Evolutionary conservation across 2,888 invertebrate genomes (phyloP).

Genomic region (Neoaliturus tenellus): DNA sequence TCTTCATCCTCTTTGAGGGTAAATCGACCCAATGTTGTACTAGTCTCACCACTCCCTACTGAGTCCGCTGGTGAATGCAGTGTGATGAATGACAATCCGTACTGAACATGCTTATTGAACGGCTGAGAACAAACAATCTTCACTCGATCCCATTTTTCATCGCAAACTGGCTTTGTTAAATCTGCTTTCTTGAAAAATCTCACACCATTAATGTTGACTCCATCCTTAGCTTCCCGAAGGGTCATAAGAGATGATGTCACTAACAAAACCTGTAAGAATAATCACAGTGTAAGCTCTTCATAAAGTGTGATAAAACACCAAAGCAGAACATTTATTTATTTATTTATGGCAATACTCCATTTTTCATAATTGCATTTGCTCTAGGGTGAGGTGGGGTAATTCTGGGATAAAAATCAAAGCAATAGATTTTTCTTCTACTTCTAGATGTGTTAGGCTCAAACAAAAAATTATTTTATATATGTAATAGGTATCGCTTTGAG

Average conservation of each 20-base stretch:
- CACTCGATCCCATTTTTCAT: slow-evolving; percentile 88
- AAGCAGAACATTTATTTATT: too few species aligned
- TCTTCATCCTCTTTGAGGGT: slow-evolving; percentile 76
- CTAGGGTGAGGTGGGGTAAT: too few species aligned
- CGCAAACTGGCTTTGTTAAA: slow-evolving; percentile 75
- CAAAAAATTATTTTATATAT: too few species aligned
- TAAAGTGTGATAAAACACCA: too few species aligned
- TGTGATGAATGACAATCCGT: slow-evolving; percentile 88
- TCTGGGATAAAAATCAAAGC: too few species aligned
- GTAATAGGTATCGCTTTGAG: too few species aligned
- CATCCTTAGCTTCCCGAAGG: slow-evolving; percentile 83
- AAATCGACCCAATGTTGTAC: slow-evolving; percentile 72
- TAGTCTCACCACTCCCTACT: slow-evolving; percentile 62
- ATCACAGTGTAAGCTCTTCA: slow-evolving; percentile 15
- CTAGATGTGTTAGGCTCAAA: too few species aligned
- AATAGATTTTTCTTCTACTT: too few species aligned
- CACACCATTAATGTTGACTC: slow-evolving; percentile 80
- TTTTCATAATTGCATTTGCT: too few species aligned
- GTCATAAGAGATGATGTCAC: slow-evolving; percentile 88
- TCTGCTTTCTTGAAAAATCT: slow-evolving; percentile 82
- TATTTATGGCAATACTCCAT: too few species aligned
- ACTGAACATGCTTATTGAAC: slow-evolving; percentile 87
- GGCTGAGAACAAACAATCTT: slow-evolving; percentile 92
- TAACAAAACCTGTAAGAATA: slow-evolving; percentile 78
- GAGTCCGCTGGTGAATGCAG: slow-evolving; percentile 72